Evolutionary conservation across 2,113 vertebrate species (phyloP).

Genomic region (Leucopsar rothschildi): DNA sequence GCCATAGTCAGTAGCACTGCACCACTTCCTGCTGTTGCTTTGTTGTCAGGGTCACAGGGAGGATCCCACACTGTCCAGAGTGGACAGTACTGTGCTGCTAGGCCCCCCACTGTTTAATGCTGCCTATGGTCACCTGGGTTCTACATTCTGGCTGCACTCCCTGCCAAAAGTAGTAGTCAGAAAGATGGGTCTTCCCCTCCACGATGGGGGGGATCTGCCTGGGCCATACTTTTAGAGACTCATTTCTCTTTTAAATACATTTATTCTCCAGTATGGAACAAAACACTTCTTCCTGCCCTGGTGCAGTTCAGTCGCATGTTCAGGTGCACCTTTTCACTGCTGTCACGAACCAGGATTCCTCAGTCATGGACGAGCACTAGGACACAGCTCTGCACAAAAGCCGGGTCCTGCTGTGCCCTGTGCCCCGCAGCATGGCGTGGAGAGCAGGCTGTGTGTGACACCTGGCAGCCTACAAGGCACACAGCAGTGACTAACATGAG

Average conservation of each 20-base stretch:
- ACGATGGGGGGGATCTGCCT: background rate
- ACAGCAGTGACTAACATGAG: background rate
- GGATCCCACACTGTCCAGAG: background rate
- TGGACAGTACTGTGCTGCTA: background rate
- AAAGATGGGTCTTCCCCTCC: background rate
- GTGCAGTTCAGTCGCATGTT: background rate
- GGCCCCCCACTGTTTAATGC: background rate
- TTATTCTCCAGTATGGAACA: background rate
- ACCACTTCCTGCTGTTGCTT: background rate
- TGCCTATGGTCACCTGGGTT: background rate
- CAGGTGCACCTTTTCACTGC: background rate
- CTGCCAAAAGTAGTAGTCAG: background rate
- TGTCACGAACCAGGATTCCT: background rate
- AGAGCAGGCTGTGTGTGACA: background rate
- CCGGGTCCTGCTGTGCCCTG: rapidly evolving
- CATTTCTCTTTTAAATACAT: background rate
- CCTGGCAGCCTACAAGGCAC: background rate
- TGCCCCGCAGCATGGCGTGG: background rate
- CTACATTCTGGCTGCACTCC: background rate
- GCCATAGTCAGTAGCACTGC: background rate
- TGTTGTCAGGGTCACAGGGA: background rate
- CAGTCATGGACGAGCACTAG: background rate
- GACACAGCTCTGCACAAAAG: background rate
- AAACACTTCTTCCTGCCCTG: background rate
- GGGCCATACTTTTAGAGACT: background rate